Base-by-base conservation (phyloP, 2,888 invertebrate genomes). In the Hoplodrina ambigua region DNA sequence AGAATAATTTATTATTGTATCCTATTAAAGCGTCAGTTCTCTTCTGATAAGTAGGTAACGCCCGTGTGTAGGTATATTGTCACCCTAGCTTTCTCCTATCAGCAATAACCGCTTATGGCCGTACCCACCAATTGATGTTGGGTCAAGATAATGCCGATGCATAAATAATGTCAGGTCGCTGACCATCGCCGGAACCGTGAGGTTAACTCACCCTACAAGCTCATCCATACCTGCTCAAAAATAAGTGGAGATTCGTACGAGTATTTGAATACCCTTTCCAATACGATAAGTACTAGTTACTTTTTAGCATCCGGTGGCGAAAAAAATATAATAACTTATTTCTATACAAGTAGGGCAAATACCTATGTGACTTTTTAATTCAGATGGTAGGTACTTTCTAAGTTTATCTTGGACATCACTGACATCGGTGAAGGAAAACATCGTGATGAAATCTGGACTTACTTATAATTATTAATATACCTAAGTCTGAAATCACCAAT, bases 121-220 rank as follows among this genome's bases (percentile, higher is more conserved):
- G 37, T 67, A 37, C 63, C 67, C 60, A 67, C 44, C 78, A 68
- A 78, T 78, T 66, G 80, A 79, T 74, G 64, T 55, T 66, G 62
- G 69, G 70, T 75, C 67, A 78, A 78, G 82, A 81, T 78, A 78
- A 81, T 53, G 68, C 58, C 55, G 73, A 78, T 79, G 67, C 78
- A 81, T 78, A 66, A 79, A 55, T 79, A 78, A 79, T 79, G 59
- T 41, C 37, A 67, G 81, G 52, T 77, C 54, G 56, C 60, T 53
- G 19, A 50, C 59, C 60, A 75, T 64, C 53, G 50, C 70, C 60
- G 53, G 57, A 69, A 69, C 53, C 17, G 15, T 63, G 37, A 80
- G 69, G 76, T 63, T 59, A 80, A 69, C 63, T 20, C 60, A 60
- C 58, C 53, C 75, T 41, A 56, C 37, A n/a, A 13, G 17, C n/a